Evolutionary conservation across 1,140 invertebrate species (phyloP), one percentile per base, ranked within the genome.

Genomic region (Reticulitermes speratus): DNA sequence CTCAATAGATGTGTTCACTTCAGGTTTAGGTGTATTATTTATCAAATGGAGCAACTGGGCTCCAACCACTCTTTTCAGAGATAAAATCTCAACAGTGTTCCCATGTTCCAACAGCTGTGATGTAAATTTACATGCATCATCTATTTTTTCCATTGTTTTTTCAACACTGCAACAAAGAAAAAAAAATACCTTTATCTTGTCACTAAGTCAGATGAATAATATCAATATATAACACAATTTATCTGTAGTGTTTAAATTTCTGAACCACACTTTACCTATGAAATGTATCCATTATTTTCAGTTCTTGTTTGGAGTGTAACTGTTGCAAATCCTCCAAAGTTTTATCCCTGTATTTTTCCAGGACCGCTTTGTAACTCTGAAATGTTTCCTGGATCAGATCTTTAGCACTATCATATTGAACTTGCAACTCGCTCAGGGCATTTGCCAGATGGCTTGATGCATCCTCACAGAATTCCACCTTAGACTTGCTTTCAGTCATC

Each of bases 281-380:
- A 89, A 96, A 96, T 59, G 96, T 92, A 88, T 97, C 96, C 96
- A 97, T 97, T 38, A 97, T 95, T 90, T 96, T 95, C 9, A 98
- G 91, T 91, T 98, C 97, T 88, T 96, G 94, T 89, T 96, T 94
- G 48, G 95, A 96, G 90, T 98, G 97, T 84, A 97, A 90, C 88
- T 94, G 93, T 88, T 96, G 95, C 30, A 98, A 92, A 89, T 97
- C 95, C 87, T 94, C 93, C 6, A 98, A 90, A 32, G 95, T 91
- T 83, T 94, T 94, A 88, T 98, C 96, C 87, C 94, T 94, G 88
- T 94, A 94, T 88, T 95, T 94, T 88, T 98, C 96, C 83, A 98
- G 91, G 85, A 96, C 92, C 52, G 95, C 95, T 90, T 97, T 97
- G 88, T 96, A 98, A 90, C 94, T 94, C 89, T 95, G 94, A 92